Percentiles rank a stretch among this genome's conserved stretches.
phyloP scores from a whole-genome alignment of 2,888 invertebrate species.

The Spicauda simplicius region DNA sequence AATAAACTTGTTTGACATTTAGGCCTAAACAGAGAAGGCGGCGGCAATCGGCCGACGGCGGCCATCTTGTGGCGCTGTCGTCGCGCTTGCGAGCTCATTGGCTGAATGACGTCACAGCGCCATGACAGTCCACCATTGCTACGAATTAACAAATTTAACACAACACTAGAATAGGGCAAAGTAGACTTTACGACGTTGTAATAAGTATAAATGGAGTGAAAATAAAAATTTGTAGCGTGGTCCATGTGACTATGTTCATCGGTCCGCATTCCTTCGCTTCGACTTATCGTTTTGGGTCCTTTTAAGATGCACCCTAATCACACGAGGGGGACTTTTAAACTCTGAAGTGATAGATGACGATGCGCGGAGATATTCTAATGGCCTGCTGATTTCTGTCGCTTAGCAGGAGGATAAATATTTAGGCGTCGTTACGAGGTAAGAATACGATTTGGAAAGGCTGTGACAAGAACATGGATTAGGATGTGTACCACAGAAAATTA shows the following conservation, averaged over 20 bases:
- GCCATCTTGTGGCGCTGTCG: conserved; percentile 83
- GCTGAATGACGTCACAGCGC: conserved; percentile 81
- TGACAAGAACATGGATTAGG: background rate
- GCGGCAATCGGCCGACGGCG: conserved; percentile 74
- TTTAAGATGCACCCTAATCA: conserved; percentile 83
- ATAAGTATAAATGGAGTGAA: conserved; percentile 48
- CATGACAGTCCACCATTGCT: conserved; percentile 81
- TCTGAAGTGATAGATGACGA: conserved; percentile 70
- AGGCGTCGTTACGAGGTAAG: conserved; percentile 14
- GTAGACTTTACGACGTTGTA: conserved; percentile 48
- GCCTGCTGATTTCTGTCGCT: conserved; percentile 68
- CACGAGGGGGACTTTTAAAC: conserved; percentile 72
- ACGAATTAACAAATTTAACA: conserved; percentile 57
- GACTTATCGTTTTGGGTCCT: conserved; percentile 79
- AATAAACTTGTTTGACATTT: conserved; percentile 63
- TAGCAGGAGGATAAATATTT: conserved; percentile 32
- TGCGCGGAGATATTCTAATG: conserved; percentile 76
- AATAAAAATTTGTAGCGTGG: conserved; percentile 52
- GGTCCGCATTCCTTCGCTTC: conserved; percentile 77
- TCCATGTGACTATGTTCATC: conserved; percentile 73
- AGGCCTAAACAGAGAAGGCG: conserved; percentile 82
- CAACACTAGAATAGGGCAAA: conserved; percentile 46
- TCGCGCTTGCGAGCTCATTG: conserved; percentile 77
- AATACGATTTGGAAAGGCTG: background rate
- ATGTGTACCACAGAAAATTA: background rate